Percentiles rank a stretch among this genome's conserved stretches.
Evolutionary conservation across 1,140 invertebrate genomes (phyloP).

Genomic region (Kradibia gibbosae): DNA sequence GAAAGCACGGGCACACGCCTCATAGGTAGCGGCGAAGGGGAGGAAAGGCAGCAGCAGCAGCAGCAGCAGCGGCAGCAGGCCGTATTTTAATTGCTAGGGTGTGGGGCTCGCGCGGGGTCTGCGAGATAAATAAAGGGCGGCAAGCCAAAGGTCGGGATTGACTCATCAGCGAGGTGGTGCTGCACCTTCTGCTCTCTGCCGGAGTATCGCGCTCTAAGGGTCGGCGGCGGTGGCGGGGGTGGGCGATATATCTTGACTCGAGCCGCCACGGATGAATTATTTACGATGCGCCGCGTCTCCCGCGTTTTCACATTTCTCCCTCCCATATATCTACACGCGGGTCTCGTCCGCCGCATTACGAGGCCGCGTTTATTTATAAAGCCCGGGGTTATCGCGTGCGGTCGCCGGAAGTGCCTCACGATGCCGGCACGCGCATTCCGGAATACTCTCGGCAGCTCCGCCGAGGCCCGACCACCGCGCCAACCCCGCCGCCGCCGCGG

Average conservation of each 20-base stretch:
- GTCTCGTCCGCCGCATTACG: slow-evolving; percentile 1
- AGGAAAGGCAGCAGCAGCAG: neutral
- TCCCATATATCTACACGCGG: neutral
- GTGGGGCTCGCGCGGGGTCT: too few species aligned
- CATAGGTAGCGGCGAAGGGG: too few species aligned
- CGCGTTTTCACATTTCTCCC: neutral
- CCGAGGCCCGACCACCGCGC: too few species aligned
- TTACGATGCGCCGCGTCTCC: slow-evolving; percentile 26
- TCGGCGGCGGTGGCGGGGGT: neutral
- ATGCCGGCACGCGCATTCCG: slow-evolving; percentile 22
- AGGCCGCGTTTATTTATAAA: slow-evolving; percentile 34
- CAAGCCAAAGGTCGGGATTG: slow-evolving; percentile 30
- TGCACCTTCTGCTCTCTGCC: neutral
- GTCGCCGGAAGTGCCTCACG: slow-evolving; percentile 16
- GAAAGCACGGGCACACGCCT: neutral
- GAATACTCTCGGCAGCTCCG: neutral
- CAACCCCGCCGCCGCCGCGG: neutral
- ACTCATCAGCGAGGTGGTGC: slow-evolving; percentile 33
- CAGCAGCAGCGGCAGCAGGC: neutral
- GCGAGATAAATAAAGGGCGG: slow-evolving; percentile 2
- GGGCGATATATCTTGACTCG: slow-evolving; percentile 18
- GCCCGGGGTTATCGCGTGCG: slow-evolving; percentile 32
- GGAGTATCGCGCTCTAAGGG: neutral
- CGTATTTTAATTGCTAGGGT: slow-evolving; percentile 34
- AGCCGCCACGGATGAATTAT: slow-evolving; percentile 43